Evolutionary conservation across 2,797 vertebrate genomes (phyloP).

Genomic region (Babyrousa celebensis): DNA sequence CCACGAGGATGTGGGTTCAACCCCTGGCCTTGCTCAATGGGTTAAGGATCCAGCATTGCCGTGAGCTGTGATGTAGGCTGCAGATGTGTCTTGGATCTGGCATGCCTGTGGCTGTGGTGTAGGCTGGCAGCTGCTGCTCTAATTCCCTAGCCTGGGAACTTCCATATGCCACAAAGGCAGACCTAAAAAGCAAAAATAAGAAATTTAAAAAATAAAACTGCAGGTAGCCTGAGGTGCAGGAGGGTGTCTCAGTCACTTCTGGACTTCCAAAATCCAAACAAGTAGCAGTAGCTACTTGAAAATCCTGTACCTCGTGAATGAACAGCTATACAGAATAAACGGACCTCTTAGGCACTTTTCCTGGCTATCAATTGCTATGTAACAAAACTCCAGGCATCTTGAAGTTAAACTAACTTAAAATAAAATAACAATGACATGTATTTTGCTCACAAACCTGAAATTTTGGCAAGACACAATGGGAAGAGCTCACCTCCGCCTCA

Average conservation of each 20-base stretch:
- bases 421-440: not conserved
- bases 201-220: no score
- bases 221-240: not conserved
- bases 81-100: no score
- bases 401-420: no score
- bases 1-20: no score
- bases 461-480: not conserved
- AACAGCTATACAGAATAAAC: not conserved
- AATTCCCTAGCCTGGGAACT: no score
- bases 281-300: not conserved
- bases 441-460: constrained; percentile 52
- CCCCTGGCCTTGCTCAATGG: no score
- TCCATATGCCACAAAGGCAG: no score
- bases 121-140: no score
- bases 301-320: not conserved
- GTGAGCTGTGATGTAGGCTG: no score
- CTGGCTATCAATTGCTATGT: not conserved
- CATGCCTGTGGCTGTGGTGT: no score
- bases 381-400: not conserved
- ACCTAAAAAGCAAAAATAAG: no score
- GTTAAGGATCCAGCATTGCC: no score
- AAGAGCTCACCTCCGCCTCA: not conserved
- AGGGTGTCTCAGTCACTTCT: not conserved
- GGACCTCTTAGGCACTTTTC: not conserved
- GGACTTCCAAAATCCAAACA: not conserved